Evolutionary conservation across 1,140 invertebrate species (phyloP), one percentile per base, ranked within the genome.

Genomic region (Ceratitis capitata): DNA sequence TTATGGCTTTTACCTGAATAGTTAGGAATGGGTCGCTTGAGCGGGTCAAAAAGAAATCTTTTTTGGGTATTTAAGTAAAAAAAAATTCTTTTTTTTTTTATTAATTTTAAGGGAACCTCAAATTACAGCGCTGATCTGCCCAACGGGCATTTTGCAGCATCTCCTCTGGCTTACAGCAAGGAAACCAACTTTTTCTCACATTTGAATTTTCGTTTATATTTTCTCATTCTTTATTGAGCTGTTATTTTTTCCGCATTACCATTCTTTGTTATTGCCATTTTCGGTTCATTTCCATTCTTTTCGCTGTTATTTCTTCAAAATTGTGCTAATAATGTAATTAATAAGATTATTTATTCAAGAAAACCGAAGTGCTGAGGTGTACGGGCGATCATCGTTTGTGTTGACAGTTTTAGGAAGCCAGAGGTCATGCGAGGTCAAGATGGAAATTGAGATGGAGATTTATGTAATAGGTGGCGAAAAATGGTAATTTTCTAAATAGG

Each of bases 251-350:
- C 61, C 39, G n/a, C 69, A 47, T 78, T 47, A 45, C 69, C 6
- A n/a, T 26, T 26, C 4, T 78, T 78, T 78, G 69, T 78, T 23
- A 26, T 45, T 3, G 3, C n/a, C 64, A 78, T 78, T 78, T 78
- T 78, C 10, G 69, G 39, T 47, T 78, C 5, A 2, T 42, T 45
- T 78, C 19, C n/a, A 45, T 45, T 78, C 39, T 45, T 19, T 45
- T 42, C 69, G 32, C 69, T 10, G 19, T 45, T 12, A 45, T 42
- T 16, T 78, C 69, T 78, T 26, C 7, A 23, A 78, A 78, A 78
- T 78, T 78, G 69, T 35, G 39, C 69, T 78, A 78, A 78, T 78
- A 78, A 78, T 78, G 69, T 39, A 78, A 78, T 78, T 78, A 78
- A 78, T 78, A 78, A 23, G 69, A 78, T 78, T 78, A 78, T 78